A percentile compares a stretch with the other conserved stretches of the same genome.
These are phyloP conservation scores for Oceanodroma leucorhoa DNA, from an alignment of 2,797 vertebrate genomes.

Conservation along the genomic window DNA sequence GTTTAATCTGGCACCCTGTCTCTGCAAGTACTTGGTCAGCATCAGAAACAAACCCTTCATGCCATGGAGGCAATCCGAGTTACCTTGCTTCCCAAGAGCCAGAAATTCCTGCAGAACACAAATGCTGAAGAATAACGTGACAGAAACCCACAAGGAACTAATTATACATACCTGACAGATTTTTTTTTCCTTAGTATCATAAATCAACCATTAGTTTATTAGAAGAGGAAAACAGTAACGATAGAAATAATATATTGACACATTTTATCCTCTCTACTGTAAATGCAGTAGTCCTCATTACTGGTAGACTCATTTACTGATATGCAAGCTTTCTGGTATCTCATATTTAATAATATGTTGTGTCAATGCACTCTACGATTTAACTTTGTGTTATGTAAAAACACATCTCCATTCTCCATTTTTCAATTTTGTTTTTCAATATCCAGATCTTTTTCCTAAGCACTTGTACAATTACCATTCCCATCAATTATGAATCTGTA, in stretches of 20 bases:
- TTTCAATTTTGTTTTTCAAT: neutral
- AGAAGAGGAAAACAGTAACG: neutral
- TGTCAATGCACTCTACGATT: neutral
- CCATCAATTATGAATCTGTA: neutral
- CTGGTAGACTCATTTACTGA: neutral
- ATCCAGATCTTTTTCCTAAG: neutral
- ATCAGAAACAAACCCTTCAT: neutral
- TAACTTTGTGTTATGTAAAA: neutral
- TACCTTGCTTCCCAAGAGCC: neutral
- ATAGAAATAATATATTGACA: neutral
- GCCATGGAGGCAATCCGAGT: accelerated
- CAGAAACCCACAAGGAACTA: neutral
- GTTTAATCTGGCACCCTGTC: neutral
- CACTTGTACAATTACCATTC: neutral
- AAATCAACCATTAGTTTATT: neutral
- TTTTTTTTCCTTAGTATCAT: neutral
- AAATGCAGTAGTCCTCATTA: neutral
- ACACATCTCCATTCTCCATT: neutral
- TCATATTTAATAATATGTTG: neutral
- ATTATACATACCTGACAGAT: neutral
- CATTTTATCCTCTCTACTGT: neutral
- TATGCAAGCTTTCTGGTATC: neutral
- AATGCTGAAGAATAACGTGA: accelerated
- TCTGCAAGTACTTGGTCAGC: neutral
- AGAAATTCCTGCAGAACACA: neutral